Percentiles rank a stretch among this genome's conserved stretches.
These are phyloP conservation scores for Polypedilum vanderplanki DNA, from an alignment of 1,140 invertebrate genomes.

Conservation along the genomic window DNA sequence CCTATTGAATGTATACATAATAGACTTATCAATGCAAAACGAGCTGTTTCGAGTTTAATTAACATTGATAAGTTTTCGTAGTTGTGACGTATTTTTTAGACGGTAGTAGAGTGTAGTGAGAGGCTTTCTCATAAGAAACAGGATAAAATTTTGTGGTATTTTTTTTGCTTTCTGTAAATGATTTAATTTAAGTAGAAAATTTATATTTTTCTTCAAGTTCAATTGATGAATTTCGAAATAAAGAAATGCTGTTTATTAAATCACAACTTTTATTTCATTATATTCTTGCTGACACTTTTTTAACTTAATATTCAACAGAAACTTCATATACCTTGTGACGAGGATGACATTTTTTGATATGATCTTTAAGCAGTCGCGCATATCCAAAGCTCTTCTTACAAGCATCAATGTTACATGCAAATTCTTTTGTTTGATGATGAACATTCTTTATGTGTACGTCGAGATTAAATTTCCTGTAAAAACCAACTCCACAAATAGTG, in stretches of 20 bases:
- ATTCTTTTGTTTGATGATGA: not conserved
- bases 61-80: no score
- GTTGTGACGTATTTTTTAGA: no score
- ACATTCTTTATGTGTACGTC: not conserved
- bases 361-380: not conserved
- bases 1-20: not conserved
- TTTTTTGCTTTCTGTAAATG: not conserved
- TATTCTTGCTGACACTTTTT: not conserved
- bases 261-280: not conserved
- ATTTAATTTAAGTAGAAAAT: not conserved
- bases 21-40: no score
- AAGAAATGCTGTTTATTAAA: not conserved
- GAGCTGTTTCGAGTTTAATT: no score
- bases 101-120: no score
- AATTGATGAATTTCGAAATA: not conserved
- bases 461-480: not conserved
- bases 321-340: not conserved
- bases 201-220: not conserved
- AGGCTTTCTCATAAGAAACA: no score
- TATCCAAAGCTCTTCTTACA: conserved; percentile 16
- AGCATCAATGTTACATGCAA: not conserved
- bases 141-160: no score
- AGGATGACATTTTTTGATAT: not conserved
- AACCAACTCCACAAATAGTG: not conserved
- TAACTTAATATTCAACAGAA: not conserved